Evolutionary conservation across 2,888 invertebrate species (phyloP), one percentile per base, ranked within the genome.

Genomic region (Melangyna quadrimaculata): DNA sequence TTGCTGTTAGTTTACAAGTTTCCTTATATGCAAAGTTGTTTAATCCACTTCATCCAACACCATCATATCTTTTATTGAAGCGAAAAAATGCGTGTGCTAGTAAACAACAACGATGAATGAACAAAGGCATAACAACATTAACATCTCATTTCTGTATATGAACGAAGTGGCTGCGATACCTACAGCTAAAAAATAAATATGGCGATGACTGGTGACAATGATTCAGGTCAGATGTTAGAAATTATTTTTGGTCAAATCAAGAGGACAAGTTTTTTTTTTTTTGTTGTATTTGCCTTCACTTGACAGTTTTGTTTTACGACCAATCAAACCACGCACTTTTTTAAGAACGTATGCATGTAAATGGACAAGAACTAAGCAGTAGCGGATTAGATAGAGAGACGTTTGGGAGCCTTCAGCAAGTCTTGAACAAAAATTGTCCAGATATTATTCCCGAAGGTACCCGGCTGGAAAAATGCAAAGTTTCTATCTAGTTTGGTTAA

Each of bases 1-100:
- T 83, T 74, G 35, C 35, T 35, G n/a, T 84, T 43, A 35, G 51
- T 32, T n/a, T 55, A 17, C 84, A 79, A 79, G 79, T 67, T 84
- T 84, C 84, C 84, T 75, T 84, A 24, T 79, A 79, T 59, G 84
- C 43, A 32, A 84, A 84, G 70, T 75, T 45, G 84, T 72, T 45
- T 81, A 51, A 71, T 57, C 59, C 59, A 67, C 55, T 40, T 73
- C 57, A 53, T 69, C 40, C 12, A 35, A n/a, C n/a, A n/a, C n/a
- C n/a, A n/a, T n/a, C n/a, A n/a, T n/a, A n/a, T n/a, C n/a, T n/a
- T n/a, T n/a, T 14, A 32, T 32, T 57, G 14, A 19, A 29, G 10
- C 0, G 3, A 22, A 48, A 63, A 51, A 29, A 27, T 27, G 32
- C 48, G 70, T 71, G 17, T n/a, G 10, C 0, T 55, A 9, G 43